A percentile compares a stretch with the other conserved stretches of the same genome.
These are phyloP conservation scores for Dipodomys ordii DNA, from an alignment of 2,113 vertebrate genomes.

Conservation along the genomic window DNA sequence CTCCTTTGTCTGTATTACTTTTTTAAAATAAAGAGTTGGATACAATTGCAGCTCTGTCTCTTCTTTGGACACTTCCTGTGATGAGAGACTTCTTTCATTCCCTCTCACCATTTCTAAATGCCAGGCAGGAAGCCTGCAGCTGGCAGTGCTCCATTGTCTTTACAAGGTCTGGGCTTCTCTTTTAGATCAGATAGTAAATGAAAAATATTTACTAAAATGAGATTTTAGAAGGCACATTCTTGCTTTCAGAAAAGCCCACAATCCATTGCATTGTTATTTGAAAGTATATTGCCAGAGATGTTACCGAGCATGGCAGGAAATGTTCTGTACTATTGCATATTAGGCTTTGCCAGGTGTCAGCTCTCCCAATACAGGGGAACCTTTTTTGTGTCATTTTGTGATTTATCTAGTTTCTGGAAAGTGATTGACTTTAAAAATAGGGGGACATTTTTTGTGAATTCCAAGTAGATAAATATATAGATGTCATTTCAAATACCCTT, in stretches of 20 bases:
- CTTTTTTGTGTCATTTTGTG: background rate
- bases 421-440: constrained; percentile 5
- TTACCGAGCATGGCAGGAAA: background rate
- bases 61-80: constrained; percentile 40
- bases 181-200: constrained; percentile 39
- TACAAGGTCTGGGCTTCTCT: background rate
- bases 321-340: background rate
- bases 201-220: constrained; percentile 28
- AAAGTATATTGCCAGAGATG: constrained; percentile 39
- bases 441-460: constrained; percentile 39
- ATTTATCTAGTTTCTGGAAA: constrained; percentile 14
- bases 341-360: background rate
- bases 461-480: constrained; percentile 21
- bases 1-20: constrained; percentile 29
- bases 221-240: background rate
- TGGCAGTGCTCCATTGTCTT: constrained; percentile 24
- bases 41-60: constrained; percentile 67
- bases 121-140: constrained; percentile 38
- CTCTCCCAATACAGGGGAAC: background rate
- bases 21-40: constrained; percentile 45
- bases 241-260: constrained; percentile 34
- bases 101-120: constrained; percentile 48
- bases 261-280: background rate
- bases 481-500: constrained; percentile 18
- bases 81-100: constrained; percentile 71